These are phyloP conservation scores for Saguinus midas DNA, from an alignment of 2,113 vertebrate species.

Conservation along the genomic window DNA sequence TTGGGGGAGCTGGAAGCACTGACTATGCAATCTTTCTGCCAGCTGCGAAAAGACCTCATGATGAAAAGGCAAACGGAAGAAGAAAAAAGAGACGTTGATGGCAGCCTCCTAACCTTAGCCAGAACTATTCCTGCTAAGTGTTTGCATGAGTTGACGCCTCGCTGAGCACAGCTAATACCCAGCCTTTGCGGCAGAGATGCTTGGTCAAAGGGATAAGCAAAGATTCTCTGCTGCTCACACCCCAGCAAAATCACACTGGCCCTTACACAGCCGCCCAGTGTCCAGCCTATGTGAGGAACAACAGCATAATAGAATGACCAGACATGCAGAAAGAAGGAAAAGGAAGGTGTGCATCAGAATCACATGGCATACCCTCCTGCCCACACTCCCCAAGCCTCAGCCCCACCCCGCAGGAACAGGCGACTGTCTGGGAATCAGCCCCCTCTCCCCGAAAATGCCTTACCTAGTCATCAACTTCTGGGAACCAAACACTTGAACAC, in stretches of 20 bases:
- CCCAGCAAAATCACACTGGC: neutral
- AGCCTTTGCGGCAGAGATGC: neutral
- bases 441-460: neutral
- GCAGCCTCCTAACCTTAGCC: neutral
- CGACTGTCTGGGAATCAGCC: neutral
- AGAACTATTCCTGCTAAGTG: neutral
- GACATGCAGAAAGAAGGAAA: neutral
- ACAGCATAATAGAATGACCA: neutral
- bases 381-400: neutral
- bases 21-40: too few species aligned
- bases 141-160: neutral
- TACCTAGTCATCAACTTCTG: neutral
- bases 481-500: neutral
- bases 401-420: neutral
- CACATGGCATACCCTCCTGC: fast-evolving
- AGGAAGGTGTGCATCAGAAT: fast-evolving
- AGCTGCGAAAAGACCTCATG: neutral
- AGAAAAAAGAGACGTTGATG: neutral
- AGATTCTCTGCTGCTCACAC: neutral
- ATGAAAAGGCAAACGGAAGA: neutral
- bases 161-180: neutral
- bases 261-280: neutral
- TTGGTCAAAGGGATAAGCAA: neutral
- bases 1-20: too few species aligned
- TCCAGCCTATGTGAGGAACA: neutral